phyloP scores from a whole-genome alignment of 2,888 invertebrate genomes.

The Drosophila falleni region DNA sequence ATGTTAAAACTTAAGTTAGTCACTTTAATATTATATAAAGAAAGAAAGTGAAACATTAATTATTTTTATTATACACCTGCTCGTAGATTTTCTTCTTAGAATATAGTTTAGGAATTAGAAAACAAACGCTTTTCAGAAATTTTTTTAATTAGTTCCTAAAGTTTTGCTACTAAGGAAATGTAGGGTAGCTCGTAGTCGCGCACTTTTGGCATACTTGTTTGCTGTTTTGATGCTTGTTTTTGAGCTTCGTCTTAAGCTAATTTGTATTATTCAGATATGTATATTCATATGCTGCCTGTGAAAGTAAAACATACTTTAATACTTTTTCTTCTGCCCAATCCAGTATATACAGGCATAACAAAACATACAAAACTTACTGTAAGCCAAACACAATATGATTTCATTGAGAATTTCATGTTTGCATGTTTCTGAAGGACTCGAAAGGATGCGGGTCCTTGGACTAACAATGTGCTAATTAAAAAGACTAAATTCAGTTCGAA shows the following conservation, averaged over 20 bases:
- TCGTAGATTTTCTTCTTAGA: too few species aligned
- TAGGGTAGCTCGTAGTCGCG: not conserved
- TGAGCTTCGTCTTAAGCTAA: not conserved
- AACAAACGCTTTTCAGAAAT: too few species aligned
- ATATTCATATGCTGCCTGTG: conserved; percentile 1
- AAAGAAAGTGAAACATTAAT: too few species aligned
- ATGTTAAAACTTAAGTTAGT: too few species aligned
- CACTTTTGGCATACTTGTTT: not conserved
- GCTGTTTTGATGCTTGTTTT: not conserved
- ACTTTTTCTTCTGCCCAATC: not conserved
- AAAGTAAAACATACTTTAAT: not conserved
- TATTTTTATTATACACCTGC: too few species aligned
- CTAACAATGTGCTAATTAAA: conserved; percentile 60
- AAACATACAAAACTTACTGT: conserved; percentile 3
- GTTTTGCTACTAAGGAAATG: not conserved
- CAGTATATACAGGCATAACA: not conserved
- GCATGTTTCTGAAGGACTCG: conserved; percentile 14
- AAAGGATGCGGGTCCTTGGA: conserved; percentile 4
- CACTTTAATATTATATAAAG: too few species aligned
- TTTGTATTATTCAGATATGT: conserved; percentile 4
- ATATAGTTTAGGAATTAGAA: too few species aligned
- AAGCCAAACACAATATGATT: not conserved
- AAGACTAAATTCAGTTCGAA: conserved; percentile 24
- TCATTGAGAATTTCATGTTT: not conserved
- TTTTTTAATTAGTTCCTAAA: too few species aligned